These are phyloP conservation scores for Xanthia togata DNA, from an alignment of 2,888 invertebrate genomes.

Conservation along the genomic window DNA sequence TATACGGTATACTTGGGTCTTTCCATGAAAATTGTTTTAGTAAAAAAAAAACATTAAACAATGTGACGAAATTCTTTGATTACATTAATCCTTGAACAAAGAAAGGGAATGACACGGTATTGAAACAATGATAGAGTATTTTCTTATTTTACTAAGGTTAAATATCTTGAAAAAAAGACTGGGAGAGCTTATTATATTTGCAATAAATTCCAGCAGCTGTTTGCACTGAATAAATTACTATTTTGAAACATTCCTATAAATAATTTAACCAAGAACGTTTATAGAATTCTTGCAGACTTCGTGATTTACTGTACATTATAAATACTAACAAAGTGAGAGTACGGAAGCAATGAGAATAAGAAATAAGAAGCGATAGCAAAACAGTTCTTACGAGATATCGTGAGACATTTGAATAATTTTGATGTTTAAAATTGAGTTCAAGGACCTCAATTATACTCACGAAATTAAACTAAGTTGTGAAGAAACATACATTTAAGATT, in stretches of 20 bases:
- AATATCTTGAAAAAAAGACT: background rate
- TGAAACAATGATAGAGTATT: constrained; percentile 15
- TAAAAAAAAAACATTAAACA: background rate
- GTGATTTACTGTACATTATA: constrained; percentile 18
- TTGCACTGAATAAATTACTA: constrained; percentile 8
- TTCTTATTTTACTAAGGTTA: background rate
- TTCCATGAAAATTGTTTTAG: background rate
- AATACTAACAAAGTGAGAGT: constrained; percentile 27
- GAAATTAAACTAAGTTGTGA: constrained; percentile 26
- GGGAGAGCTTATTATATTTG: constrained; percentile 4
- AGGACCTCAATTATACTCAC: constrained; percentile 52
- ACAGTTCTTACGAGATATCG: constrained; percentile 63
- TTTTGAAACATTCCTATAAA: constrained; percentile 38
- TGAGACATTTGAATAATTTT: constrained; percentile 72
- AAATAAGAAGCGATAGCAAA: constrained; percentile 57
- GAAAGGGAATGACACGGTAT: background rate
- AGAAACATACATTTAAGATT: constrained; percentile 6
- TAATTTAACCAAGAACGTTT: constrained; percentile 37
- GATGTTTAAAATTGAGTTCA: constrained; percentile 63
- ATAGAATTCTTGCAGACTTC: constrained; percentile 8
- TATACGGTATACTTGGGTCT: background rate
- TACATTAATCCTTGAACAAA: constrained; percentile 12
- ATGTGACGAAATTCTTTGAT: background rate
- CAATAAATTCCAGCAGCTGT: constrained; percentile 35
- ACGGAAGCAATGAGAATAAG: constrained; percentile 23